These are phyloP conservation scores for Charadrius vociferus DNA, from an alignment of 2,113 vertebrate genomes.

Conservation along the genomic window DNA sequence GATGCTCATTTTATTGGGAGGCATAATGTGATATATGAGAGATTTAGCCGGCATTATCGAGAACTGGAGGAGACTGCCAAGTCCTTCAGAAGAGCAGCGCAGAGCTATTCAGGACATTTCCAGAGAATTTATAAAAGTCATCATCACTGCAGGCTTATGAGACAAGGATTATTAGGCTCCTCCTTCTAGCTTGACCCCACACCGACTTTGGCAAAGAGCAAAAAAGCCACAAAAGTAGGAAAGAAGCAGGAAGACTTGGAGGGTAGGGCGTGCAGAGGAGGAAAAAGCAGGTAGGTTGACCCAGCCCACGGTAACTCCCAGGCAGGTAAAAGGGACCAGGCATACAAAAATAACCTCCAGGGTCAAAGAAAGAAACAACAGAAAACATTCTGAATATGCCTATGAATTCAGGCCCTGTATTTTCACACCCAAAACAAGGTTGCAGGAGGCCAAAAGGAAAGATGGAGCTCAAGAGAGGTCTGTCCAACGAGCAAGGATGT, in stretches of 20 bases:
- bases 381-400: not conserved
- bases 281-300: not conserved
- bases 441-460: not conserved
- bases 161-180: not conserved
- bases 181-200: not conserved
- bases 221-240: not conserved
- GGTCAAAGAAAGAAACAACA: not conserved
- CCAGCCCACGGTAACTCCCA: not conserved
- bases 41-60: constrained; percentile 37
- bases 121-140: constrained; percentile 11
- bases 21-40: constrained; percentile 7
- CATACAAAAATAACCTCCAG: not conserved
- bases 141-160: not conserved
- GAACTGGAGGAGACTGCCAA: not conserved
- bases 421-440: not conserved
- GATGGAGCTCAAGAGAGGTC: not conserved
- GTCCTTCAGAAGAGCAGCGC: not conserved
- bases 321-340: not conserved
- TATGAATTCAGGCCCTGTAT: not conserved
- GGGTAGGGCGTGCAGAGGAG: not conserved
- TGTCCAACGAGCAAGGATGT: not conserved
- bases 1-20: constrained; percentile 50
- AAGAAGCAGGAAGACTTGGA: not conserved
- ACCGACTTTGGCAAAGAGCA: not conserved
- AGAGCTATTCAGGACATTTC: not conserved